Conservation (phyloP, 2,113 vertebrate species). For the Eidolon helvum region DNA sequence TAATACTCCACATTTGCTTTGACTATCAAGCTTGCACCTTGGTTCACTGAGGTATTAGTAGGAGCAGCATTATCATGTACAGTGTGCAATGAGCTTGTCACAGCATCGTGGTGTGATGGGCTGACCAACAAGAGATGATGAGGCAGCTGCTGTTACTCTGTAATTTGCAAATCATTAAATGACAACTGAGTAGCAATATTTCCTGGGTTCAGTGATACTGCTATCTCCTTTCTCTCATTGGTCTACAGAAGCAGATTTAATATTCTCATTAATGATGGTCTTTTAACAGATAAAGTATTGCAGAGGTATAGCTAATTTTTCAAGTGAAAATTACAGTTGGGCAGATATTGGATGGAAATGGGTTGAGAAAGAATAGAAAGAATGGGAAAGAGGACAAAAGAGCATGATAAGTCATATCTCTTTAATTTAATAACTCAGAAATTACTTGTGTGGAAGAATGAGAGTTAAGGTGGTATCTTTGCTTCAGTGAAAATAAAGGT, state of each 20-base stretch:
- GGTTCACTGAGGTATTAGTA: not conserved
- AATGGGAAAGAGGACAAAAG: not conserved
- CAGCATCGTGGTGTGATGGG: not conserved
- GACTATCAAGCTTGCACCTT: not conserved
- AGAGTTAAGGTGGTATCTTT: not conserved
- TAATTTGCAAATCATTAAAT: not conserved
- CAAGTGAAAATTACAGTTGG: not conserved
- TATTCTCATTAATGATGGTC: not conserved
- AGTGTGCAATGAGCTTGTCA: not conserved
- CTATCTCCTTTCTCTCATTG: not conserved
- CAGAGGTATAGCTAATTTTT: not conserved
- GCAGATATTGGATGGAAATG: not conserved
- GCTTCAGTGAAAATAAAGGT: not conserved
- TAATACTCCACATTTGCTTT: not conserved
- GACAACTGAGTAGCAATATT: not conserved
- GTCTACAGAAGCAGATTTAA: not conserved
- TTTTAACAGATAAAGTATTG: not conserved
- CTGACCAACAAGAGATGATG: not conserved
- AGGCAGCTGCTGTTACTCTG: not conserved
- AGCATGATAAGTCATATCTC: accelerated
- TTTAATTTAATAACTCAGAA: not conserved
- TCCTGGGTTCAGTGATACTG: not conserved
- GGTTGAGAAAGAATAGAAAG: not conserved
- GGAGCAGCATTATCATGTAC: accelerated
- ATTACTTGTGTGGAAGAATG: not conserved